phyloP scores from a whole-genome alignment of 2,113 vertebrate genomes.

The Leuciscus idus region DNA sequence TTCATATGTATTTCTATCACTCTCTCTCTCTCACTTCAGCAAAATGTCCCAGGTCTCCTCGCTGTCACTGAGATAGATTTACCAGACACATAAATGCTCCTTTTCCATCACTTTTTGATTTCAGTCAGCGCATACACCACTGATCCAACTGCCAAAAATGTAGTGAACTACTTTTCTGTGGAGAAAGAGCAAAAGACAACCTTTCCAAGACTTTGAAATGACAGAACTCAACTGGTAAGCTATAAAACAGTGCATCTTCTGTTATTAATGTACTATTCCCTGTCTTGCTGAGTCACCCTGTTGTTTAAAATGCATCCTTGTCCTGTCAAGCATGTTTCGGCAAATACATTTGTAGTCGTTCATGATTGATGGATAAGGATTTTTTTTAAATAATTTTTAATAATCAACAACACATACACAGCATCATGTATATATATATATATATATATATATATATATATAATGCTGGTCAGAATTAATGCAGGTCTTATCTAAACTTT shows the following conservation, averaged over 20 bases:
- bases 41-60: conserved; percentile 36
- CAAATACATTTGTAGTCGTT: too few species aligned
- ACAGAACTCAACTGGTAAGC: neutral
- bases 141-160: conserved; percentile 30
- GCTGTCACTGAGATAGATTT: conserved; percentile 48
- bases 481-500: neutral
- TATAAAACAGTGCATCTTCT: neutral
- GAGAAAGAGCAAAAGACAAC: neutral
- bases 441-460: too few species aligned
- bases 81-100: conserved; percentile 36
- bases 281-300: neutral
- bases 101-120: conserved; percentile 39
- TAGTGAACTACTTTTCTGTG: neutral
- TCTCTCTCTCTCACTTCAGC: conserved; percentile 4
- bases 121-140: conserved; percentile 33
- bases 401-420: too few species aligned
- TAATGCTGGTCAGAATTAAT: too few species aligned
- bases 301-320: conserved; percentile 2
- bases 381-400: too few species aligned
- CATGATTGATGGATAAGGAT: too few species aligned
- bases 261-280: neutral
- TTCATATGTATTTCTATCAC: conserved; percentile 1
- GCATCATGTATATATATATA: too few species aligned
- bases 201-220: neutral
- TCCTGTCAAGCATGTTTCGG: neutral